These are phyloP conservation scores for Lepisosteus osseus DNA, from an alignment of 2,113 vertebrate genomes.

Conservation along the genomic window DNA sequence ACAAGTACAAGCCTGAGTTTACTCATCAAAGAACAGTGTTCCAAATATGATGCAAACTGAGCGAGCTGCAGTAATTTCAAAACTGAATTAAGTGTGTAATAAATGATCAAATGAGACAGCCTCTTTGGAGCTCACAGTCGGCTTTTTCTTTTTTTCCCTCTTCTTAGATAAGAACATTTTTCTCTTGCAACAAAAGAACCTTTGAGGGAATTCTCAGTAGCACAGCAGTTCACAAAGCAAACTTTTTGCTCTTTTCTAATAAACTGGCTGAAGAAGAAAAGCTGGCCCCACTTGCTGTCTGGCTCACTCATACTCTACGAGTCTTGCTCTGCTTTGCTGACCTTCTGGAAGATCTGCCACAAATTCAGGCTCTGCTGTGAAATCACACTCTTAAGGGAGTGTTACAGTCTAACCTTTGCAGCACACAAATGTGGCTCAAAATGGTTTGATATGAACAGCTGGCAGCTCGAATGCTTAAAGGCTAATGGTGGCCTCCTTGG, in stretches of 20 bases:
- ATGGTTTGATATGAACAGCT: no score
- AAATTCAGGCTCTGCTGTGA: no score
- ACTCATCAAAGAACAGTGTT: conserved; percentile 62
- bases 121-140: conserved; percentile 62
- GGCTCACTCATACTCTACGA: no score
- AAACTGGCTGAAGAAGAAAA: conserved; percentile 45
- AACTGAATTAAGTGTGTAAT: conserved; percentile 72
- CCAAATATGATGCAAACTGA: conserved; percentile 65
- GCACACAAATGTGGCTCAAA: background rate
- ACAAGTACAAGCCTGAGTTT: conserved; percentile 61
- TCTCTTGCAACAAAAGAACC: conserved; percentile 62
- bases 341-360: background rate
- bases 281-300: no score
- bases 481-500: no score
- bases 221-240: conserved; percentile 47
- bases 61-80: conserved; percentile 64
- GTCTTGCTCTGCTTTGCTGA: no score
- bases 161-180: conserved; percentile 46
- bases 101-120: conserved; percentile 74
- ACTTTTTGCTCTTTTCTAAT: conserved; percentile 53
- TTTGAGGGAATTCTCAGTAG: conserved; percentile 55
- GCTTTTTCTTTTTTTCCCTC: conserved; percentile 57
- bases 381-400: no score
- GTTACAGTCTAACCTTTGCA: background rate
- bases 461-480: no score